Conservation (phyloP, 2,888 invertebrate genomes). For the Oxyscelio sp. region DNA sequence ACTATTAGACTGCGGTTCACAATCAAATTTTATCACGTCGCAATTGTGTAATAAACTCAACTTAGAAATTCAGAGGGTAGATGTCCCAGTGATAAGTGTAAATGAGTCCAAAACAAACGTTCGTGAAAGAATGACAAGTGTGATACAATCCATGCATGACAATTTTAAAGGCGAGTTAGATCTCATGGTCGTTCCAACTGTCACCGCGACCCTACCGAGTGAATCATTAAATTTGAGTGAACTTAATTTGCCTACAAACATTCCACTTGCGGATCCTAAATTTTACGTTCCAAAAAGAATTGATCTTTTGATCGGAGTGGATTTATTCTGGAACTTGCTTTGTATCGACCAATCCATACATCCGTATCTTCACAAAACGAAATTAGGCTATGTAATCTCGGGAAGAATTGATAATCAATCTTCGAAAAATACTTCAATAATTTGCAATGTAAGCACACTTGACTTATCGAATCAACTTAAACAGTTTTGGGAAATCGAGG, state of each 20-base stretch:
- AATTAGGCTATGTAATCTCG: conserved; percentile 4
- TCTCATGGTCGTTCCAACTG: background rate
- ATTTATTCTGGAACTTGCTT: no score
- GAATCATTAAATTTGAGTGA: conserved; percentile 28
- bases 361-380: no score
- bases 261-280: no score
- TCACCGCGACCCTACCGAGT: conserved; percentile 38
- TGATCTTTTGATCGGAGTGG: no score
- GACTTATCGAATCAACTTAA: background rate
- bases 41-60: conserved; percentile 5
- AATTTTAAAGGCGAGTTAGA: background rate
- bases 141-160: background rate
- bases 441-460: background rate
- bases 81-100: background rate
- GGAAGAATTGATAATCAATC: background rate
- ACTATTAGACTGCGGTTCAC: conserved; percentile 20
- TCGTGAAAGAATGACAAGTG: background rate
- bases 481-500: conserved; percentile 44
- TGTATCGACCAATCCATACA: no score
- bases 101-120: background rate
- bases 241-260: conserved; percentile 29
- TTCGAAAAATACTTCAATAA: background rate
- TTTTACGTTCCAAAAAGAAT: no score
- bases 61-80: background rate
- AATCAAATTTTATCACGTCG: conserved; percentile 1